Percentiles rank a stretch among this genome's conserved stretches.
phyloP scores from a whole-genome alignment of 2,888 invertebrate genomes.

The Leucophenga montana region DNA sequence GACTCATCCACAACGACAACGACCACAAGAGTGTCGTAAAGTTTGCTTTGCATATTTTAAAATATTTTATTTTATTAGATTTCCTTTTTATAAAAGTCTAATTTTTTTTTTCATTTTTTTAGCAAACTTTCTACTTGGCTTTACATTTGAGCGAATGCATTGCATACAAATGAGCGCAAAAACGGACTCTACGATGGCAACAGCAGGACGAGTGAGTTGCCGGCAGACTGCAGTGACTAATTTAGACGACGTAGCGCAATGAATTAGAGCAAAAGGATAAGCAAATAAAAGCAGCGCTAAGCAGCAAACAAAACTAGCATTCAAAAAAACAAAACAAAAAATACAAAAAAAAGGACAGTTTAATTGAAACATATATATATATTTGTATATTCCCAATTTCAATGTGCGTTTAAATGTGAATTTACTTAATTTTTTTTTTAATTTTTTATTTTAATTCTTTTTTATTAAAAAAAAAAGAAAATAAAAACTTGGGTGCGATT shows the following conservation, averaged over 20 bases:
- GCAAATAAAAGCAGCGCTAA: conserved; percentile 22
- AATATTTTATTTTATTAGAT: conserved; percentile 30
- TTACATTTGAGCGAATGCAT: conserved; percentile 19
- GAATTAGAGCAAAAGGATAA: conserved; percentile 2
- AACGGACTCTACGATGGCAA: background rate
- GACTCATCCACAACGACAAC: conserved; percentile 1
- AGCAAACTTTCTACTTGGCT: background rate
- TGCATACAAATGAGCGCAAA: conserved; percentile 44
- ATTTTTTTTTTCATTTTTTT: background rate
- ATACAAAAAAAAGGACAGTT: background rate
- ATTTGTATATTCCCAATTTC: background rate
- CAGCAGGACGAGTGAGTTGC: too few species aligned
- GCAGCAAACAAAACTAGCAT: conserved; percentile 5
- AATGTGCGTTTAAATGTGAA: too few species aligned
- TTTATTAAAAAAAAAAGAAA: too few species aligned
- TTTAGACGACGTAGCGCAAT: conserved; percentile 8
- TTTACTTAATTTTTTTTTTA: too few species aligned
- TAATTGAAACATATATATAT: background rate
- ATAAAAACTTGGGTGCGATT: too few species aligned
- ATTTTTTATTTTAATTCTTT: too few species aligned
- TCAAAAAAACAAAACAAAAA: conserved; percentile 1
- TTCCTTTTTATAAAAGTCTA: conserved; percentile 22
- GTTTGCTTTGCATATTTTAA: conserved; percentile 24
- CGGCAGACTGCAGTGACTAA: conserved; percentile 1
- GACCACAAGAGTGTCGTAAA: conserved; percentile 16